Conservation (phyloP, 2,888 invertebrate genomes). For the Toxonevra muliebris region DNA sequence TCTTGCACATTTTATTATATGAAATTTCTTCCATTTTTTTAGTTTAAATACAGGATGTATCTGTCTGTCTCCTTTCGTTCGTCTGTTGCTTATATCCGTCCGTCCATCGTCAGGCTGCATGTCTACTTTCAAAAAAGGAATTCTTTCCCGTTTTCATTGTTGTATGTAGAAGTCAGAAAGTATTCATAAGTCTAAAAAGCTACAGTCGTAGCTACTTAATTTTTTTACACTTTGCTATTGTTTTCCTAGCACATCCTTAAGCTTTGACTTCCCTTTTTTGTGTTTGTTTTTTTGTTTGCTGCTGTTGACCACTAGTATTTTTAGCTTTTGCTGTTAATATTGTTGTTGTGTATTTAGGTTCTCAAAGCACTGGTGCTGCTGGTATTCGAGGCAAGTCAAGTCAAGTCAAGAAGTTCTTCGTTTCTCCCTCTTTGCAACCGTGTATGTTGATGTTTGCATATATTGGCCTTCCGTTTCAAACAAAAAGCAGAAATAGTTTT, state of each 20-base stretch:
- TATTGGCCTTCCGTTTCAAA: conserved; percentile 25
- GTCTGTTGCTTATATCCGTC: no score
- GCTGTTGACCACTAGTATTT: background rate
- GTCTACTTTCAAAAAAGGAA: no score
- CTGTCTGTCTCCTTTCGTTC: no score
- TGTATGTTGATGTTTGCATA: conserved; percentile 5
- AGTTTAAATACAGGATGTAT: no score
- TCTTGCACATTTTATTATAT: no score
- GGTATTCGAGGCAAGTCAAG: no score
- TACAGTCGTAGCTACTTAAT: background rate
- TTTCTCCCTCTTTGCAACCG: background rate
- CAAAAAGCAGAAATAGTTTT: background rate
- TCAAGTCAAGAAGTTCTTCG: background rate
- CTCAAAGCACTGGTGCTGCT: background rate
- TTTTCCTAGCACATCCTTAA: no score
- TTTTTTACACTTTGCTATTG: background rate
- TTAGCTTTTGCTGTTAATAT: background rate
- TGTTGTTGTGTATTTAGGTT: background rate
- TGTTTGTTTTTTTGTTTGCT: background rate
- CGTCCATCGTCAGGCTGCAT: no score
- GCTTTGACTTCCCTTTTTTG: no score
- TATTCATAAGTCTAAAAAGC: background rate
- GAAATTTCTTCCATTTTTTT: no score
- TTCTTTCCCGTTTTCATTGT: no score
- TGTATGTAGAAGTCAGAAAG: background rate